Evolutionary conservation across 1,140 invertebrate genomes (phyloP).

Genomic region (Drosophila sp.): DNA sequence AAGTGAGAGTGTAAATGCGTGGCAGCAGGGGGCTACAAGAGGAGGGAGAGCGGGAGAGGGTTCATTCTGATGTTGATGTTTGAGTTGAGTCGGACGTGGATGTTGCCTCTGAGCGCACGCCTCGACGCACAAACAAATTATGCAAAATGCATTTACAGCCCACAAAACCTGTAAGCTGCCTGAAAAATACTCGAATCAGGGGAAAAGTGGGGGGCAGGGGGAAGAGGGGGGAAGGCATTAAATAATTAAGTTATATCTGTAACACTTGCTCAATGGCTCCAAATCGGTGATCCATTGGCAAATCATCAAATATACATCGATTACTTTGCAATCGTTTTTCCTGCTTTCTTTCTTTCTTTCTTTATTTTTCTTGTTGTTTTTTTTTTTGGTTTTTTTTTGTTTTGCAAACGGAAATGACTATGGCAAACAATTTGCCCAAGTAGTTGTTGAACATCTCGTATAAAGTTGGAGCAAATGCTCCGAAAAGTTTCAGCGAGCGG

Average conservation of each 20-base stretch:
- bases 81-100: slow-evolving; percentile 42
- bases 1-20: slow-evolving; percentile 77
- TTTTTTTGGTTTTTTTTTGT: slow-evolving; percentile 24
- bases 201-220: too few species aligned
- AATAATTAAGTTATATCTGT: slow-evolving; percentile 63
- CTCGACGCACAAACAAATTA: slow-evolving; percentile 75
- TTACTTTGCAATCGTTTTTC: slow-evolving; percentile 8
- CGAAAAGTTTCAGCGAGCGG: slow-evolving; percentile 49
- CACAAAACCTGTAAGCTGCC: slow-evolving; percentile 4
- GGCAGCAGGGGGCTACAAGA: slow-evolving; percentile 33
- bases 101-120: slow-evolving; percentile 46
- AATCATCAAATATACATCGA: slow-evolving; percentile 7
- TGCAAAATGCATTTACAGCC: slow-evolving; percentile 72
- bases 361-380: not conserved
- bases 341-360: not conserved
- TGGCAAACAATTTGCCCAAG: slow-evolving; percentile 71
- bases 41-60: slow-evolving; percentile 43
- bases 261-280: slow-evolving; percentile 33
- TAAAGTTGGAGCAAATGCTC: slow-evolving; percentile 13
- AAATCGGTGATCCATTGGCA: not conserved
- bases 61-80: slow-evolving; percentile 37
- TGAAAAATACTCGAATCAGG: too few species aligned
- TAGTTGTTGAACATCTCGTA: slow-evolving; percentile 64
- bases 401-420: slow-evolving; percentile 65
- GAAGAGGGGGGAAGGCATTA: slow-evolving; percentile 35